Base-by-base conservation (phyloP, 1,140 invertebrate species). In the Stegodyphus mimosarum region DNA sequence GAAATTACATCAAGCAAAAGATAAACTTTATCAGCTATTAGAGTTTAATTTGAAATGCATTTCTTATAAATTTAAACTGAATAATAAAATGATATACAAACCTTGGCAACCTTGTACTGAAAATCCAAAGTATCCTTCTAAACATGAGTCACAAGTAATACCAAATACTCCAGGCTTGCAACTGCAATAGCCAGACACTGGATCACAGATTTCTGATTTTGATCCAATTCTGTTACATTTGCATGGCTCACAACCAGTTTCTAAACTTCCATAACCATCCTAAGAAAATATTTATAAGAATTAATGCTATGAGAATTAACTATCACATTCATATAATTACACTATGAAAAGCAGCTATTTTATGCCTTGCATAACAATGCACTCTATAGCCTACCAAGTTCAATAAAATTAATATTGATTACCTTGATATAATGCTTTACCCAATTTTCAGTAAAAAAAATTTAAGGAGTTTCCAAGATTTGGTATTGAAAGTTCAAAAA, bases 91-190 rank as follows among this genome's bases (percentile, higher is more conserved):
- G 33, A 33, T 33, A 33, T 81, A 89, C 83, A 87, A 88, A 90
- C 90, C 33, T 69, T 87, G 83, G 83, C 90, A 90, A 10, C 97
- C 97, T 51, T 92, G 91, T 1, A 92, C 90, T 0, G 95, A 95
- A 88, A 97, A 96, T 77, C 96, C 96, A 90, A 94, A 98, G 91
- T 95, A 94, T 49, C 94, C 93, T 2, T 93, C 92, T 15, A 95
- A 90, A 91, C 97, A 99, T 13, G 90, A 89, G 88, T 96, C 94
- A 81, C 92, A 92, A 11, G 87, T 88, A 18, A 89, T 88, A 49
- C 92, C 92, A 70, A 90, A 90, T 4, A 93, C 91, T 33, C 92
- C 92, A 13, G 90, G 89, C 33, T 91, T 92, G 87, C 92, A 94
- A 66, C 89, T 88, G 88, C 93, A 94, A 73, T 92, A 90, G 0